phyloP scores from a whole-genome alignment of 2,888 invertebrate genomes.

The Dynastes hyllus region DNA sequence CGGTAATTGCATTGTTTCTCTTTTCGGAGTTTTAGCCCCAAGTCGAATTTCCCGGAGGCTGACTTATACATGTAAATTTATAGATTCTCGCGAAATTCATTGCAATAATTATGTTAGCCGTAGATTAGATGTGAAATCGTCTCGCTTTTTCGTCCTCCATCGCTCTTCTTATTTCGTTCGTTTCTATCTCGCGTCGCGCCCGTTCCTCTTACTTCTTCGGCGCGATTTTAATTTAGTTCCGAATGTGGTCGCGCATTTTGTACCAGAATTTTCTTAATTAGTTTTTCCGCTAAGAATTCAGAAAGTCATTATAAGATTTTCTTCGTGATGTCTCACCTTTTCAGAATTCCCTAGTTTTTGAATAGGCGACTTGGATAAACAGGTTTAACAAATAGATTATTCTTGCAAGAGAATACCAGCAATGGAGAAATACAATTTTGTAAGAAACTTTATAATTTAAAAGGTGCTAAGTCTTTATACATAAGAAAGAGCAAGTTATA shows the following conservation, averaged over 20 bases:
- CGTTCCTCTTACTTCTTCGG: constrained; percentile 22
- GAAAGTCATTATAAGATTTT: constrained; percentile 46
- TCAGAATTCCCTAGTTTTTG: constrained; percentile 7
- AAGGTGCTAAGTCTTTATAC: background rate
- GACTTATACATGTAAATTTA: constrained; percentile 50
- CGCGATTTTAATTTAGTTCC: constrained; percentile 41
- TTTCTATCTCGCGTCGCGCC: constrained; percentile 16
- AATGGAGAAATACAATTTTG: background rate
- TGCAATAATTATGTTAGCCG: constrained; percentile 49
- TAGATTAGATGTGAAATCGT: constrained; percentile 46
- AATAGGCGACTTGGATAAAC: background rate
- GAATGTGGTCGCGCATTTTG: constrained; percentile 45
- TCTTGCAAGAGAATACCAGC: background rate
- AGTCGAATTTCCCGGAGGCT: constrained; percentile 39
- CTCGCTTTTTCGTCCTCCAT: constrained; percentile 36
- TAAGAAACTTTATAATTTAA: background rate
- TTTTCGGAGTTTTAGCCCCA: constrained; percentile 42
- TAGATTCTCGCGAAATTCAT: constrained; percentile 48
- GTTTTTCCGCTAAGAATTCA: constrained; percentile 43
- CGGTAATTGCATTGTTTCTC: constrained; percentile 51
- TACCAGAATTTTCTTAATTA: constrained; percentile 49
- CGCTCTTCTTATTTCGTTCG: constrained; percentile 27
- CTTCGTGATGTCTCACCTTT: constrained; percentile 24
- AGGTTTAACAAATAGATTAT: constrained; percentile 5
- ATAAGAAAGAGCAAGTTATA: background rate